Percentiles rank a stretch among this genome's conserved stretches.
Conservation (phyloP, 2,113 vertebrate genomes). For the Piliocolobus tephrosceles region DNA sequence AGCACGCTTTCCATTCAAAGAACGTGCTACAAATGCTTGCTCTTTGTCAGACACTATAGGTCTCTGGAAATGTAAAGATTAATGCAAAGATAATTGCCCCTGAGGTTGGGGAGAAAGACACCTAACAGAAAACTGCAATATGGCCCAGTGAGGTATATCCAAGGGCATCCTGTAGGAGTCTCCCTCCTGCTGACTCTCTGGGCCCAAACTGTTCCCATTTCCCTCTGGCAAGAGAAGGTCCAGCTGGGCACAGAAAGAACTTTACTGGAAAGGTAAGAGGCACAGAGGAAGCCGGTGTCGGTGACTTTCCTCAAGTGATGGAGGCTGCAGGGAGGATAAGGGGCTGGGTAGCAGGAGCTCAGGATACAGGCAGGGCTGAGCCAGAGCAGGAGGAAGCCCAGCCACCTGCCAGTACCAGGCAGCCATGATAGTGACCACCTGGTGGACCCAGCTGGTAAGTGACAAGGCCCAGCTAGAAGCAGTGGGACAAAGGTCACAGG, state of each 20-base stretch:
- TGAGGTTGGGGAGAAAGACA: background rate
- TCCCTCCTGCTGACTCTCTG: background rate
- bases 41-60: background rate
- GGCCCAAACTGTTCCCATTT: background rate
- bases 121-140: background rate
- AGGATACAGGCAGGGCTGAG: background rate
- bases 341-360: background rate
- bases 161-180: rapidly evolving
- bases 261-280: background rate
- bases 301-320: rapidly evolving
- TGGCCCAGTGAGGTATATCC: too few relatives aligned
- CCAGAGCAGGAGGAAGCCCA: background rate
- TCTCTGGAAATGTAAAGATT: background rate
- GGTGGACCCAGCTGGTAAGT: background rate
- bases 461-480: background rate
- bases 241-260: background rate
- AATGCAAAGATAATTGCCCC: background rate
- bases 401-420: background rate
- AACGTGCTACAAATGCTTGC: background rate
- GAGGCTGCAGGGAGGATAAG: too few relatives aligned
- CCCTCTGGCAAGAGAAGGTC: background rate
- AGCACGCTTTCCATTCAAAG: background rate
- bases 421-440: background rate
- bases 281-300: background rate
- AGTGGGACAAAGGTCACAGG: background rate